Evolutionary conservation across 2,888 invertebrate species (phyloP).

Genomic region (Bruchidius siliquastri): DNA sequence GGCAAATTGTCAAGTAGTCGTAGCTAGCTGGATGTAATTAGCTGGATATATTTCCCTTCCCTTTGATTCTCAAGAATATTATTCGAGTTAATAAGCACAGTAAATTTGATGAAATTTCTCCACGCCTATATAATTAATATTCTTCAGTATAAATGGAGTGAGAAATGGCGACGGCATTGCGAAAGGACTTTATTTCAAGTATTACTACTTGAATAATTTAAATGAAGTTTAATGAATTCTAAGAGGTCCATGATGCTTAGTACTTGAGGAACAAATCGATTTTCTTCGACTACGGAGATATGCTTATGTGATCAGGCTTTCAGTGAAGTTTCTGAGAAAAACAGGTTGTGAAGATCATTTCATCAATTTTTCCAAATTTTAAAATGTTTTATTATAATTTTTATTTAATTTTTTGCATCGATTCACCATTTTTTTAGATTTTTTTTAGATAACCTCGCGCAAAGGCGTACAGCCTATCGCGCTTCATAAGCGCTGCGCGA

Average conservation of each 20-base stretch:
- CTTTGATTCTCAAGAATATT: slow-evolving; percentile 5
- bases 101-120: slow-evolving; percentile 7
- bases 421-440: too few species aligned
- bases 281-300: too few species aligned
- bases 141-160: slow-evolving; percentile 3
- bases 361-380: too few species aligned
- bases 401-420: too few species aligned
- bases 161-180: not conserved
- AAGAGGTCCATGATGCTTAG: not conserved
- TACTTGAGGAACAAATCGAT: too few species aligned
- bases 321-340: too few species aligned
- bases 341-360: too few species aligned
- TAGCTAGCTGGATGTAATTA: not conserved
- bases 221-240: not conserved
- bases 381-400: too few species aligned
- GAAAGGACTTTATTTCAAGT: not conserved
- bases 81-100: slow-evolving; percentile 5
- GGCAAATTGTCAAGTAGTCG: not conserved
- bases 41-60: not conserved
- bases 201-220: not conserved
- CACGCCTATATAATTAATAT: slow-evolving; percentile 10
- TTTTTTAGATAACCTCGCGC: too few species aligned
- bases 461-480: too few species aligned
- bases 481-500: too few species aligned
- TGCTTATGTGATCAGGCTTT: too few species aligned